Evolutionary conservation across 2,888 invertebrate species (phyloP), one percentile per base, ranked within the genome.

Genomic region (Schizotus pectinicornis): DNA sequence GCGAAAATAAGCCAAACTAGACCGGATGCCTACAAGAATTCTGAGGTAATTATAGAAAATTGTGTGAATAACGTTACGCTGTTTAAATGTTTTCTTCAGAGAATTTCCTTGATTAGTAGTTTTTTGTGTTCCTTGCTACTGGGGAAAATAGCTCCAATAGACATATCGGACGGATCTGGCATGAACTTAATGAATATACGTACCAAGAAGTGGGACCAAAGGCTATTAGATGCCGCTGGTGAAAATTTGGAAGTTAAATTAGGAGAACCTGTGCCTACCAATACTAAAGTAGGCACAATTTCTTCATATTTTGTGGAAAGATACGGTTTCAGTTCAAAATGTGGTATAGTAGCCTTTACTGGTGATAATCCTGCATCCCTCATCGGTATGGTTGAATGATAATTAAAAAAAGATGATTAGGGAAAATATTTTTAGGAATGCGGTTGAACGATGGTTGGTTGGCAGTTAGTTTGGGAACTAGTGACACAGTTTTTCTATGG

Each of bases 341-440:
- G 98, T 76, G 83, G 85, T 70, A 86, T 98, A 1, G 83, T 94
- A 2, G 91, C 94, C 0, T 97, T 95, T 78, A 97, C 97, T 0
- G 98, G 98, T 0, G 98, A 98, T 78, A 98, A 98, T 84, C 92
- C 95, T 14, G 90, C 93, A 1, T 91, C 94, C 0, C 80, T 94
- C 13, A 88, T 90, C 62, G 93, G 93, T 86, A 79, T 75, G 70
- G n/a, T 30, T 39, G 6, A 7, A 35, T 31, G 12, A 9, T 35
- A 1, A 46, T 56, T 30, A 54, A 50, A 12, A 13, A 8, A 8
- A 30, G 31, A 31, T 6, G 5, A 3, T 14, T 39, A n/a, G 13
- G 31, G 13, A 62, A 53, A 59, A 43, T 56, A 39, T 34, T 59
- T 63, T 11, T 79, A 86, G 94, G 94, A 5, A 89, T 97, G 83